Evolutionary conservation across 2,113 vertebrate genomes (phyloP), one percentile per base, ranked within the genome.

Genomic region (Podarcis raffonei): DNA sequence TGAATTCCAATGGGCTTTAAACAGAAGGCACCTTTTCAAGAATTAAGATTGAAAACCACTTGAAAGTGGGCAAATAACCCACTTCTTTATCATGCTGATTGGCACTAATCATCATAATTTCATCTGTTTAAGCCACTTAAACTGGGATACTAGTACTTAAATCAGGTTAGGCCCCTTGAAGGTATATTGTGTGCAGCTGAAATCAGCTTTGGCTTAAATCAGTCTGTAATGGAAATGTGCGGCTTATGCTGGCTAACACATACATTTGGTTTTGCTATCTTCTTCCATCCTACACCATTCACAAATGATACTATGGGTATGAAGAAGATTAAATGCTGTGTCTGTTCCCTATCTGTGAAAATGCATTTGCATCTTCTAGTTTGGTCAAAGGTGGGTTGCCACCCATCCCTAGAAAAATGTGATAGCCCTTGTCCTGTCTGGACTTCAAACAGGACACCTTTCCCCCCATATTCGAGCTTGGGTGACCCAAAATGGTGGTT

Each of bases 151-250:
- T 37, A 18, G 57, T 85, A 30, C 84, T 85, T 76, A 85, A 76
- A 72, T 65, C 22, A 65, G 66, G 76, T 85, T 85, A 39, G 32
- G 30, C n/a, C 30, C 12, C 22, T 53, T 84, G 35, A 74, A 48
- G 11, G 8, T 85, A 69, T 59, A 30, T 75, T 20, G 32, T 35
- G n/a, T 32, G 30, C 35, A 25, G 48, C n/a, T 74, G 32, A 84
- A 84, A 84, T 57, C 68, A 74, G 69, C 69, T 83, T 83, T 39
- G 35, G 81, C 39, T 85, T 85, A 57, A 59, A 32, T 85, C 69
- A 75, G 42, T 74, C 48, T 57, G 42, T 23, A 85, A 85, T 16
- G 13, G 48, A 57, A 75, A 59, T 53, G n/a, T 57, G 74, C 16
- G 35, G 5, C 6, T 30, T 59, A 16, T 23, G 11, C 9, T 59